phyloP scores from a whole-genome alignment of 2,113 vertebrate species.

The Cinclus mexicanus region DNA sequence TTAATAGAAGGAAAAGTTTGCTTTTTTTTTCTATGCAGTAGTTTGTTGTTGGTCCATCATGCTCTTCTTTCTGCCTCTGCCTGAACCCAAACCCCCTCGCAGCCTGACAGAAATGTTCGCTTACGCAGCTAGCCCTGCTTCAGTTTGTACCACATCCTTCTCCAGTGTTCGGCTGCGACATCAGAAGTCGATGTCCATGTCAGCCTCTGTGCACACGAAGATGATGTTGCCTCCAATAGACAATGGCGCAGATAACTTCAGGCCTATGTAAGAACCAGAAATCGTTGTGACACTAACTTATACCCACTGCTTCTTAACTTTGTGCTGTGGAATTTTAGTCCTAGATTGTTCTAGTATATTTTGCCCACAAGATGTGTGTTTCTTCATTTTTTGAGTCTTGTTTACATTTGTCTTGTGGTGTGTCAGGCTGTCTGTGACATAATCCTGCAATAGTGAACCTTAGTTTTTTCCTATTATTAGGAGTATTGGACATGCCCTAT shows the following conservation, averaged over 20 bases:
- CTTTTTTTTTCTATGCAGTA: slow-evolving; percentile 58
- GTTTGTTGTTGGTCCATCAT: slow-evolving; percentile 72
- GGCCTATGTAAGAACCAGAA: slow-evolving; percentile 83
- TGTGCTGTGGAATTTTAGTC: slow-evolving; percentile 72
- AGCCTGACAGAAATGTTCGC: slow-evolving; percentile 87
- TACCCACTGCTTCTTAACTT: slow-evolving; percentile 64
- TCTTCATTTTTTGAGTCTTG: slow-evolving; percentile 32
- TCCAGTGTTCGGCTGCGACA: slow-evolving; percentile 84
- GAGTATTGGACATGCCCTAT: slow-evolving; percentile 16
- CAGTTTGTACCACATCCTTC: slow-evolving; percentile 81
- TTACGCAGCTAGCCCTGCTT: slow-evolving; percentile 83
- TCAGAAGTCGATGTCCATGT: slow-evolving; percentile 85
- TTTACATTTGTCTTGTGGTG: slow-evolving; percentile 44
- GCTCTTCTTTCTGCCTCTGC: slow-evolving; percentile 82
- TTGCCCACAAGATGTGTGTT: slow-evolving; percentile 56
- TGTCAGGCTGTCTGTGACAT: slow-evolving; percentile 62
- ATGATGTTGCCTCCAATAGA: slow-evolving; percentile 85
- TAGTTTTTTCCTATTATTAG: slow-evolving; percentile 14
- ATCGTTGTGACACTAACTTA: slow-evolving; percentile 63
- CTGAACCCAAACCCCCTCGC: slow-evolving; percentile 73
- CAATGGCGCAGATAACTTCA: slow-evolving; percentile 87
- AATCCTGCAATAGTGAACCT: slow-evolving; percentile 43
- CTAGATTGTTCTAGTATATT: slow-evolving; percentile 50
- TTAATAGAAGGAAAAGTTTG: slow-evolving; percentile 56
- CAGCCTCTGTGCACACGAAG: slow-evolving; percentile 84